phyloP scores from a whole-genome alignment of 37 sponge, comb jelly and placozoan species.

The Ephydatia muelleri region DNA sequence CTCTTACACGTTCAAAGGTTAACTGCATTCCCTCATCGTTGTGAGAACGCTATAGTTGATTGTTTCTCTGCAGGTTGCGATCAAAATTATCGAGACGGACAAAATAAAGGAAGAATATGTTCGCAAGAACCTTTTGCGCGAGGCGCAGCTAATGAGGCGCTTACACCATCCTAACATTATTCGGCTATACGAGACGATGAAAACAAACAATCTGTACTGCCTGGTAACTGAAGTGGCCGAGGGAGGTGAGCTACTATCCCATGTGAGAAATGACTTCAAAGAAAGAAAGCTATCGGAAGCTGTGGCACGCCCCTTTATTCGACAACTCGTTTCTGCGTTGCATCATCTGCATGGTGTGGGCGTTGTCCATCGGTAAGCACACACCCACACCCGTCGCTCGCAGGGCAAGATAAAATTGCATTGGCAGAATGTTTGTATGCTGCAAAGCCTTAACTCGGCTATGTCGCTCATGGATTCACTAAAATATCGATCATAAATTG shows the following conservation, averaged over 20 bases:
- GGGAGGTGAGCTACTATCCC: conserved; percentile 90
- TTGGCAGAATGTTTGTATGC: background rate
- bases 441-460: background rate
- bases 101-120: conserved; percentile 97
- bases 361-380: conserved; percentile 86
- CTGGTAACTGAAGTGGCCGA: conserved; percentile 95
- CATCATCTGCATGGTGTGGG: conserved; percentile 84
- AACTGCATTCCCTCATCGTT: background rate
- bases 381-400: background rate
- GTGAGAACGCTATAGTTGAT: too few relatives aligned
- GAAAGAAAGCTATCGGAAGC: conserved; percentile 84
- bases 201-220: conserved; percentile 91
- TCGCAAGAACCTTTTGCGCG: conserved; percentile 89
- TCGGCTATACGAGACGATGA: conserved; percentile 97
- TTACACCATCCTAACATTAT: conserved; percentile 97
- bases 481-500: background rate
- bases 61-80: conserved; percentile 85
- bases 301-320: conserved; percentile 77
- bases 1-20: conserved; percentile 91
- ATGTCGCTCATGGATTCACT: background rate
- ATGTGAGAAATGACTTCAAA: conserved; percentile 84
- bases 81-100: conserved; percentile 96
- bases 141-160: conserved; percentile 89
- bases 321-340: conserved; percentile 94
- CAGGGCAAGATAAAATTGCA: background rate